These are phyloP conservation scores for Netelia melanura DNA, from an alignment of 2,888 invertebrate species.

Conservation along the genomic window DNA sequence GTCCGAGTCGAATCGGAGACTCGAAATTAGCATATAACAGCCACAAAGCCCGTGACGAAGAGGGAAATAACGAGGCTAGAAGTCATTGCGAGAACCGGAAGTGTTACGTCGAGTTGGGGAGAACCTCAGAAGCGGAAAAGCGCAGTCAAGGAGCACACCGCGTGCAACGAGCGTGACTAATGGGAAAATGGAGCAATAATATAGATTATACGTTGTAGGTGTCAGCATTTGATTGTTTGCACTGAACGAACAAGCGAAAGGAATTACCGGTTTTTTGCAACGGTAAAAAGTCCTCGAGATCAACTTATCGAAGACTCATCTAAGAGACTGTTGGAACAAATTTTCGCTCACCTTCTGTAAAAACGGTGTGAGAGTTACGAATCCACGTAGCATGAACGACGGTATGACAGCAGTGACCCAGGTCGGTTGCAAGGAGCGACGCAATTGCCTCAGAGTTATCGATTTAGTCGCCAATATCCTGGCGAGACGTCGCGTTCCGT, in stretches of 20 bases:
- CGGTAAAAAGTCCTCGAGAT: slow-evolving; percentile 10
- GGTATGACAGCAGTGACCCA: slow-evolving; percentile 92
- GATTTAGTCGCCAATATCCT: slow-evolving; percentile 83
- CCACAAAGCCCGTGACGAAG: neutral
- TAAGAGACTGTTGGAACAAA: neutral
- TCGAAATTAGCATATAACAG: neutral
- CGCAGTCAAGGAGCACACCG: slow-evolving; percentile 71
- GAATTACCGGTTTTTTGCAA: neutral
- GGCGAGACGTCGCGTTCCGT: slow-evolving; percentile 88
- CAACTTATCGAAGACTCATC: neutral
- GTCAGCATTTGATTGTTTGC: slow-evolving; percentile 49
- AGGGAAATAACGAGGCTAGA: slow-evolving; percentile 5
- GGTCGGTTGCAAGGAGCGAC: slow-evolving; percentile 89
- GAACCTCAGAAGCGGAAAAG: slow-evolving; percentile 67
- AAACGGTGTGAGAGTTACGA: slow-evolving; percentile 92
- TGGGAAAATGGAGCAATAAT: slow-evolving; percentile 69
- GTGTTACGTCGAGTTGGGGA: slow-evolving; percentile 57
- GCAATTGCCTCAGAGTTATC: slow-evolving; percentile 88
- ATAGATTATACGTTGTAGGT: slow-evolving; percentile 47
- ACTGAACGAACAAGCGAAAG: neutral
- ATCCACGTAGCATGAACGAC: slow-evolving; percentile 92
- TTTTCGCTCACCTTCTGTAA: slow-evolving; percentile 90
- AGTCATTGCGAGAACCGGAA: slow-evolving; percentile 71
- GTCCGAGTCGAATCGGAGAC: neutral
- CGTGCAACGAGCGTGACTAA: slow-evolving; percentile 75